Conservation (phyloP, 2,113 vertebrate genomes). For the Eupsittula cactorum region DNA sequence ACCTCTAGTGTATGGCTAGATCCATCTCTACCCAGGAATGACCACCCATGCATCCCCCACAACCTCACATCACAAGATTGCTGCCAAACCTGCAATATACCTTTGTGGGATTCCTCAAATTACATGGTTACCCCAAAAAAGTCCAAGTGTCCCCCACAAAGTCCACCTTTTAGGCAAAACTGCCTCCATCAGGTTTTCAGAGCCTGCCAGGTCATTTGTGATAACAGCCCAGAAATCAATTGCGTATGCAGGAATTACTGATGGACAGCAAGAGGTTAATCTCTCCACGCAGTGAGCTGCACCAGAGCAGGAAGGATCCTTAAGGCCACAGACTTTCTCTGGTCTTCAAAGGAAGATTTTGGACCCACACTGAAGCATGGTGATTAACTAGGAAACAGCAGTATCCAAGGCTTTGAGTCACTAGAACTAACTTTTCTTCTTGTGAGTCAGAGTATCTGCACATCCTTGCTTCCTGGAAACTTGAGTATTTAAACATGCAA, state of each 20-base stretch:
- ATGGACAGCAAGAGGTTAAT: neutral
- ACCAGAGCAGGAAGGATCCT: neutral
- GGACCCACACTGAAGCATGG: neutral
- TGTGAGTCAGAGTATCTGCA: conserved; percentile 44
- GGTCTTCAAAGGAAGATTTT: neutral
- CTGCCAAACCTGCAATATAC: neutral
- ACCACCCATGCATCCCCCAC: fast-evolving
- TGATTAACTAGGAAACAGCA: neutral
- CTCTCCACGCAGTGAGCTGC: neutral
- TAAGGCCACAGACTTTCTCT: neutral
- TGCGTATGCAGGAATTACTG: neutral
- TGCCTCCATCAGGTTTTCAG: neutral
- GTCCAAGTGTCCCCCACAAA: neutral
- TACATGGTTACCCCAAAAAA: neutral
- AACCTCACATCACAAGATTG: neutral
- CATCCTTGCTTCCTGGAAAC: conserved; percentile 22
- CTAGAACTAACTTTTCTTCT: neutral
- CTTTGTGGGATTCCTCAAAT: neutral
- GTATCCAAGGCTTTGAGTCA: conserved; percentile 39
- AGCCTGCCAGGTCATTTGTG: neutral
- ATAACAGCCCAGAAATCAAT: neutral
- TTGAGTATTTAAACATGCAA: neutral
- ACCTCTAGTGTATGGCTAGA: neutral
- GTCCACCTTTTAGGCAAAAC: neutral
- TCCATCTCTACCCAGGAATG: fast-evolving